Base-by-base conservation (phyloP, 1,140 invertebrate genomes). In the Ceratina japonica region DNA sequence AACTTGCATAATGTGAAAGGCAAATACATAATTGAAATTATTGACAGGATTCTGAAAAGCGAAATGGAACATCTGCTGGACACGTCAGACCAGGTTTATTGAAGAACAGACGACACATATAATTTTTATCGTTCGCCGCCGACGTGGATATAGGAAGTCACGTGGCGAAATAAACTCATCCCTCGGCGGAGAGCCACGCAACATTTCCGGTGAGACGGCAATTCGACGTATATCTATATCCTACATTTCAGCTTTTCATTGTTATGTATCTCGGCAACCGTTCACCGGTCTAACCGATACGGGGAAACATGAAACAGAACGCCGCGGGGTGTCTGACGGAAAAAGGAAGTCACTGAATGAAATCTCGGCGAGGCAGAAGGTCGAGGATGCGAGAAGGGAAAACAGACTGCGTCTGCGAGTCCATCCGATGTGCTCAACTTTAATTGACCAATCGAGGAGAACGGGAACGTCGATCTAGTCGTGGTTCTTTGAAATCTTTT, bases 271-370 rank as follows among this genome's bases (percentile, higher is more conserved):
- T 62, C 31, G 72, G 61, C 69, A 61, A 51, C 49, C 20, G 72
- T 2, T 15, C 52, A 7, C 27, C n/a, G 61, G 54, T 49, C 75
- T 44, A 49, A 51, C 76, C 77, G 77, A 79, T 79, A 79, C 71
- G 70, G 77, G 37, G 62, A 74, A 74, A 74, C 70, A 24, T 20
- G 71, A 66, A 79, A 79, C 77, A 65, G 77, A 59, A 52, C 71
- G 71, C 77, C 62, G 37, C 77, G 61, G 77, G 77, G 77, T 74
- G 77, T 79, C 77, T 79, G 77, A 10, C 62, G 58, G 16, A 51
- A 74, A 79, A 79, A 79, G 77, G 77, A 79, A 74, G 62, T 71
- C 54, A 59, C 44, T 74, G 77, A 74, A 74, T 79, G 77, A 65
- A 79, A 74, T 79, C 76, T 79, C 69, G 13, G 52, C 62, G 1